Base-by-base conservation (phyloP, 2,113 vertebrate genomes). In the Myrmecophaga tridactyla region DNA sequence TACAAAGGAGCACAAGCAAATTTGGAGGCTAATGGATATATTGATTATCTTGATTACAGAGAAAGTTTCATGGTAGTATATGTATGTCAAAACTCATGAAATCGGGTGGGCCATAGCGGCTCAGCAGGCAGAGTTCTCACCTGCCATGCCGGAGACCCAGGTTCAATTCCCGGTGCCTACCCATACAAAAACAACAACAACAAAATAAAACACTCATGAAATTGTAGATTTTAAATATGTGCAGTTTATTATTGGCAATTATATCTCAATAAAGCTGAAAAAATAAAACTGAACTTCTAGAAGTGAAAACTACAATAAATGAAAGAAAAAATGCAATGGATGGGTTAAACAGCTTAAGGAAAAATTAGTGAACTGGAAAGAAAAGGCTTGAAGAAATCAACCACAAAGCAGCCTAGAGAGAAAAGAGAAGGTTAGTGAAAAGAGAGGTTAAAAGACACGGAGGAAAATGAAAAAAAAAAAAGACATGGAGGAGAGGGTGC, bases 381-480 rank as follows among this genome's bases (percentile, higher is more conserved):
- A 77, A 87, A 62, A 84, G 41, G 46, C 27, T 11, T 51, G 41
- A 88, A 92, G 27, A 82, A 92, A 87, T 89, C 41, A 70, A 85
- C 14, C 25, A 70, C 36, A 72, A 95, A 85, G n/a, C 25, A 85
- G 43, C 25, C 36, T 7, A 39, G 39, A 63, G 13, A 84, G 34
- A 63, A 12, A 85, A 46, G 27, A 90, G 27, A 63, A 1, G 9
- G 23, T 53, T 72, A 85, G 78, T 39, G n/a, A 84, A 76, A n/a
- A 88, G 34, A 70, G 18, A 58, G 20, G 63, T 70, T 92, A 75
- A 95, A 82, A 67, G 67, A 13, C 75, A 91, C 41, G n/a, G n/a
- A n/a, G n/a, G n/a, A n/a, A n/a, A n/a, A n/a, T n/a, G n/a, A 75
- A 95, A 82, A 67, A 75, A 95, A 82, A 67, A 75, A 95, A 82